Percentiles rank a stretch among this genome's conserved stretches.
Evolutionary conservation across 2,888 invertebrate genomes (phyloP).

Genomic region (Apantesis nais): DNA sequence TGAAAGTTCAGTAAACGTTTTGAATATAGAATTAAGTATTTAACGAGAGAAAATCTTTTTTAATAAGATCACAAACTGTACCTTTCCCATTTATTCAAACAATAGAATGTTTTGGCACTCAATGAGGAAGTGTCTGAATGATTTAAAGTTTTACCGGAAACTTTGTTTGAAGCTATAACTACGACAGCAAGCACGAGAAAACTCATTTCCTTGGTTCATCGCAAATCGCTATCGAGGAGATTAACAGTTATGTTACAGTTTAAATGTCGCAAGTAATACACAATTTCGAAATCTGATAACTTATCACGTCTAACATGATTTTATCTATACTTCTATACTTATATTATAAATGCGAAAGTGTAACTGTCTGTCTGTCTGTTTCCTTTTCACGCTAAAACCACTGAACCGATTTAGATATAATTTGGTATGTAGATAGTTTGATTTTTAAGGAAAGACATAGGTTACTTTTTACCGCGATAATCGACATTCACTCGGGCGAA

Average conservation of each 20-base stretch:
- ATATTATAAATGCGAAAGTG: no score
- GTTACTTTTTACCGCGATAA: no score
- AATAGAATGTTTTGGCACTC: neutral
- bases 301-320: neutral
- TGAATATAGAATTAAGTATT: neutral
- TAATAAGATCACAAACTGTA: no score
- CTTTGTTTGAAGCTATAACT: neutral
- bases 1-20: neutral
- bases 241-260: neutral
- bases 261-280: neutral
- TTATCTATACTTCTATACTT: no score
- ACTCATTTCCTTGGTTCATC: neutral
- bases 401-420: no score
- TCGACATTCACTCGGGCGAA: no score
- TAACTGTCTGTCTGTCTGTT: no score
- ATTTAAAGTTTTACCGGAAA: conserved; percentile 4
- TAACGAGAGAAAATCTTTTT: no score
- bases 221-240: neutral
- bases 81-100: neutral
- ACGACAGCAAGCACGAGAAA: neutral
- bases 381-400: no score
- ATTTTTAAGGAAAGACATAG: no score
- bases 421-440: no score
- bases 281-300: neutral
- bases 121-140: neutral